These are phyloP conservation scores for Rhyacophila brunnea DNA, from an alignment of 1,140 invertebrate species.

Conservation along the genomic window DNA sequence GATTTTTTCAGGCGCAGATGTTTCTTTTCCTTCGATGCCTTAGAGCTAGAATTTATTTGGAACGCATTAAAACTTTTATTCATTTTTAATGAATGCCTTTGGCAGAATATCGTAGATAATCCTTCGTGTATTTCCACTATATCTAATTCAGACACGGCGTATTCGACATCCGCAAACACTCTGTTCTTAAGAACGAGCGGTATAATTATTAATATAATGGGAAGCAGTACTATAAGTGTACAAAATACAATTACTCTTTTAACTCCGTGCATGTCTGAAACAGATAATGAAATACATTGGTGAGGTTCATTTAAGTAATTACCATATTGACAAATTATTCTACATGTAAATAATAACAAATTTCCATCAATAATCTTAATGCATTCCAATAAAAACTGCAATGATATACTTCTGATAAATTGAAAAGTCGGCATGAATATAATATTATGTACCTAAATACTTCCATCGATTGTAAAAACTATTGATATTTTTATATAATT, in stretches of 20 bases:
- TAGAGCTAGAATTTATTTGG: constrained; percentile 68
- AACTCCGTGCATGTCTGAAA: constrained; percentile 74
- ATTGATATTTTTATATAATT: too few relatives aligned
- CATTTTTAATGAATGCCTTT: constrained; percentile 75
- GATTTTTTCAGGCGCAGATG: constrained; percentile 77
- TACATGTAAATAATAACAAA: too few relatives aligned
- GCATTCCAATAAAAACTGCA: too few relatives aligned
- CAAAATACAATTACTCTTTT: constrained; percentile 74
- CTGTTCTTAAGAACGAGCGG: constrained; percentile 74
- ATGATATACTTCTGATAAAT: too few relatives aligned
- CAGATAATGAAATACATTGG: constrained; percentile 13
- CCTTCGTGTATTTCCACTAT: constrained; percentile 75
- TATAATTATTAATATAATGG: constrained; percentile 67
- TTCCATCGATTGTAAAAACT: too few relatives aligned
- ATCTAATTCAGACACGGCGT: constrained; percentile 77
- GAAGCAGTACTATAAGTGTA: constrained; percentile 68
- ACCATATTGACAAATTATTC: too few relatives aligned
- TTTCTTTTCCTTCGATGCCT: constrained; percentile 67
- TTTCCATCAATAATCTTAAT: too few relatives aligned
- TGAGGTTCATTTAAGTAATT: too few relatives aligned
- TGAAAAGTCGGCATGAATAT: too few relatives aligned
- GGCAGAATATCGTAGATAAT: constrained; percentile 75
- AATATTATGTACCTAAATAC: too few relatives aligned
- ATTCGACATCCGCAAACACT: constrained; percentile 70
- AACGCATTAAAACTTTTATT: constrained; percentile 79